Evolutionary conservation across 2,888 invertebrate genomes (phyloP).

Genomic region (Limnephilus lunatus): DNA sequence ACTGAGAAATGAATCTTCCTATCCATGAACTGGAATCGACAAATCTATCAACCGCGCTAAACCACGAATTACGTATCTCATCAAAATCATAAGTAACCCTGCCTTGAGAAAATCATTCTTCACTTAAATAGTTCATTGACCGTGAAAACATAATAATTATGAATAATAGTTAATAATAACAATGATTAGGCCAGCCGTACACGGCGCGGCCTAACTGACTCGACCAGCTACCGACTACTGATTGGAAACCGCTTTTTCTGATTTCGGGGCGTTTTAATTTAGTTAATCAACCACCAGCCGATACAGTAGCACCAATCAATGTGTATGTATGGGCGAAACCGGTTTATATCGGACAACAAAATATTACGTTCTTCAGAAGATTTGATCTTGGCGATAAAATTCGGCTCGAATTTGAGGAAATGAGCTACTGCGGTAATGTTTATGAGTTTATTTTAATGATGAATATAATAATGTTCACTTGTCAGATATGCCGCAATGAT

Average conservation of each 20-base stretch:
- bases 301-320: slow-evolving; percentile 56
- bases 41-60: no score
- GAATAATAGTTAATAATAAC: slow-evolving; percentile 11
- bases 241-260: slow-evolving; percentile 49
- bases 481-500: background rate
- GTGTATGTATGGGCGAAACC: slow-evolving; percentile 48
- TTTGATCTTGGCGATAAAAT: slow-evolving; percentile 43
- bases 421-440: background rate
- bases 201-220: slow-evolving; percentile 14
- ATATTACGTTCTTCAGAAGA: slow-evolving; percentile 36
- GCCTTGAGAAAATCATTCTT: background rate
- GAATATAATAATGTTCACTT: background rate
- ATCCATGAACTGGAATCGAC: no score
- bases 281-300: slow-evolving; percentile 52
- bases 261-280: slow-evolving; percentile 56
- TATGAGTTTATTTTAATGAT: background rate
- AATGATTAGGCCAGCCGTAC: background rate
- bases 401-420: background rate
- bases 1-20: no score
- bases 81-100: background rate
- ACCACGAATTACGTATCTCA: no score
- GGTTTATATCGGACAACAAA: slow-evolving; percentile 45
- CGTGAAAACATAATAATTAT: background rate
- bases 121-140: background rate
- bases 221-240: slow-evolving; percentile 45